Conservation (phyloP, 2,113 vertebrate species). For the Prolemur simus region DNA sequence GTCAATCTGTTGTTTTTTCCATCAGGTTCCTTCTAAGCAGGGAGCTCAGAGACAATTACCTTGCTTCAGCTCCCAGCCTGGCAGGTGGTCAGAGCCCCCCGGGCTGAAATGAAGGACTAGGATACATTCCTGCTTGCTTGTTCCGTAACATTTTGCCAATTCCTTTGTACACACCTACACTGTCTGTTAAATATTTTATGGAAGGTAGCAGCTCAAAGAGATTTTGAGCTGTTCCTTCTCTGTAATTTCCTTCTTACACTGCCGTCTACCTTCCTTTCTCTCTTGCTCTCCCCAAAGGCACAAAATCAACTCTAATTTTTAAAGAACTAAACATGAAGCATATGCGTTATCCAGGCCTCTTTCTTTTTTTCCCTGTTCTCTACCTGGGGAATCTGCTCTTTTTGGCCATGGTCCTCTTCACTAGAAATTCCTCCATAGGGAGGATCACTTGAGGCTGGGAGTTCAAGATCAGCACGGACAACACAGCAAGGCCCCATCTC, state of each 20-base stretch:
- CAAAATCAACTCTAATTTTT: neutral
- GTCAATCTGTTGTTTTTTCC: neutral
- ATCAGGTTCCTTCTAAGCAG: neutral
- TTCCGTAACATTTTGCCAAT: neutral
- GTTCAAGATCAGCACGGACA: too few relatives aligned
- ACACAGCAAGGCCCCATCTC: too few relatives aligned
- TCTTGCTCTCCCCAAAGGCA: neutral
- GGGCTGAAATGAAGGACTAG: neutral
- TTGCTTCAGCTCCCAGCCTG: neutral
- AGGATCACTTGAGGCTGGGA: too few relatives aligned
- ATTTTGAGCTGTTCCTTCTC: neutral
- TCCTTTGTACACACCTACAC: neutral
- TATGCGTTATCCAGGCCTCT: neutral
- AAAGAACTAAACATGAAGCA: neutral
- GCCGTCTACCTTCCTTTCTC: neutral
- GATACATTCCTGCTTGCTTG: neutral
- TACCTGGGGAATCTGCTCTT: too few relatives aligned
- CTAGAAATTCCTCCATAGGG: neutral
- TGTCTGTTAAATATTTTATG: conserved; percentile 17
- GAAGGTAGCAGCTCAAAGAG: neutral
- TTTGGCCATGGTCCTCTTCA: neutral
- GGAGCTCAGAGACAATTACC: neutral
- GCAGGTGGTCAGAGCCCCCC: neutral
- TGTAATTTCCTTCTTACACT: neutral
- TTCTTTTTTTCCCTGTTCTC: neutral